These are phyloP conservation scores for Pristis pectinata DNA, from an alignment of 2,797 vertebrate genomes.

Conservation along the genomic window DNA sequence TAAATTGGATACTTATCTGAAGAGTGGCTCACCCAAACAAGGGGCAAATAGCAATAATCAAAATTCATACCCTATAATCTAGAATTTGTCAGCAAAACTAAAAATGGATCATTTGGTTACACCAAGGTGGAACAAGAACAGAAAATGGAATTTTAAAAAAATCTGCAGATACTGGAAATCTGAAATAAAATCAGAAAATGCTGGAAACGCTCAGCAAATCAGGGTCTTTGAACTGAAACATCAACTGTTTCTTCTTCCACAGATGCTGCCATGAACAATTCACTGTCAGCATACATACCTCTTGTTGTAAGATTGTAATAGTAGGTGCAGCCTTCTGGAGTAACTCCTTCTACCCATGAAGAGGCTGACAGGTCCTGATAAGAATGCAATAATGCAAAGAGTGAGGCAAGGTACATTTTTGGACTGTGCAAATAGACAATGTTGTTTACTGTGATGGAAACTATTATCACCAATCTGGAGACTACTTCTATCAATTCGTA, in stretches of 20 bases:
- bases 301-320: conserved; percentile 85
- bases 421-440: background rate
- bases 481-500: background rate
- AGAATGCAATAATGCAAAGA: conserved; percentile 4
- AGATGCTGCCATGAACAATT: background rate
- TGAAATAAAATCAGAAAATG: too few relatives aligned
- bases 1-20: background rate
- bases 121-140: too few relatives aligned
- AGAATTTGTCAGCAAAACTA: background rate
- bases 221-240: too few relatives aligned
- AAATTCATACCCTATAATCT: background rate
- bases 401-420: conserved; percentile 14
- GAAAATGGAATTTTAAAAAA: too few relatives aligned
- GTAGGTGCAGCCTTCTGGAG: conserved; percentile 79
- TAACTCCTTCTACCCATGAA: conserved; percentile 77
- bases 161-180: too few relatives aligned
- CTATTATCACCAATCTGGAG: background rate
- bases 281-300: conserved; percentile 57
- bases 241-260: too few relatives aligned
- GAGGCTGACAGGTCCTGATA: conserved; percentile 52
- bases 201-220: too few relatives aligned
- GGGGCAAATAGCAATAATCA: background rate
- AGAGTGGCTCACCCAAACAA: background rate
- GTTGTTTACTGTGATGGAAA: background rate
- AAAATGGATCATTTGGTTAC: background rate